Evolutionary conservation across 2,888 invertebrate genomes (phyloP), one percentile per base, ranked within the genome.

Genomic region (Brachyptera risi): DNA sequence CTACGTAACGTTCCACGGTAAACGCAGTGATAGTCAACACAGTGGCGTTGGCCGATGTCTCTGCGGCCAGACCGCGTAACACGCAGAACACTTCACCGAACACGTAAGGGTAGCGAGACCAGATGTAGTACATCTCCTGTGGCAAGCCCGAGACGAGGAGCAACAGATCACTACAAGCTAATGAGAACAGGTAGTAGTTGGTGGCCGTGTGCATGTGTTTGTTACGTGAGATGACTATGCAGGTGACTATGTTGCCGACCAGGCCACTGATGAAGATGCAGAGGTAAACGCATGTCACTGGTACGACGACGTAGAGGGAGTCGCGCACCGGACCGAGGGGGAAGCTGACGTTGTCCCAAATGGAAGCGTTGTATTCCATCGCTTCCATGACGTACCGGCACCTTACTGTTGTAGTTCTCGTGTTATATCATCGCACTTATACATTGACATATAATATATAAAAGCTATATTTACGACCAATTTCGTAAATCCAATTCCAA

Each of bases 201-300:
- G 91, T 91, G 1, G 90, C 87, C 0, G 90, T 90, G 74, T 90
- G 90, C 90, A 91, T 90, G 65, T 87, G 86, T 60, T 83, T 81
- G 71, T 90, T 90, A 56, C 83, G 78, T 0, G 85, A 82, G 37
- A 92, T 90, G 3, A 92, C 90, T 9, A 90, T 79, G 71, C 90
- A 90, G 0, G 90, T 91, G 72, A 86, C 84, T 50, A 88, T 79
- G 71, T 91, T 91, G 1, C 91, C 90, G n/a, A 90, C 73, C 19
- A 90, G 78, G 0, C 90, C 90, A 2, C 84, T 83, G 38, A 90
- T 72, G 71, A 90, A 86, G 67, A 90, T 89, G 9, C 84, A 61
- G 3, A 76, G 75, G 73, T 90, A 91, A 15, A 84, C 74, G 13
- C 86, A 71, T n/a, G 85, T 87, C 66, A 89, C 80, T 0, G 86